Evolutionary conservation across 2,797 vertebrate species (phyloP).

Genomic region (Pangasius macronema): DNA sequence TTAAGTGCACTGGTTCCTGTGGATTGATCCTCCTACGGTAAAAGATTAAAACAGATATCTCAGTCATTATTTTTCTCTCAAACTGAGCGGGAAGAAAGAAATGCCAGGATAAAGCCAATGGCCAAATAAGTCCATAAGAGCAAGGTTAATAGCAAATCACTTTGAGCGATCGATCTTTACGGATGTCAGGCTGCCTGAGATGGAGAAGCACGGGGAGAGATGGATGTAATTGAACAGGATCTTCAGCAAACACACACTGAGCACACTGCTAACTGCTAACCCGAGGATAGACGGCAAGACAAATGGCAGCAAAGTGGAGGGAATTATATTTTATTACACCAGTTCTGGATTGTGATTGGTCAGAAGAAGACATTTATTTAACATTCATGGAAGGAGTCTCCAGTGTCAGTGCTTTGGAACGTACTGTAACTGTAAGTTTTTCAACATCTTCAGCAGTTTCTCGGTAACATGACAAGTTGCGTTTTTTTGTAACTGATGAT

Average conservation of each 20-base stretch:
- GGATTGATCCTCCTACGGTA: conserved; percentile 56
- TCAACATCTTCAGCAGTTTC: not conserved
- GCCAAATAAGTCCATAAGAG: conserved; percentile 62
- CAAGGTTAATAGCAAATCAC: conserved; percentile 73
- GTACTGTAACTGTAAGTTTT: not conserved
- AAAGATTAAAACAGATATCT: conserved; percentile 57
- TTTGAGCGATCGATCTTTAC: conserved; percentile 64
- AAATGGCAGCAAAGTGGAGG: not conserved
- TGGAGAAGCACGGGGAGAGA: conserved; percentile 57
- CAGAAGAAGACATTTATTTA: not conserved
- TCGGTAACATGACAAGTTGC: no score
- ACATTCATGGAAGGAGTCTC: not conserved
- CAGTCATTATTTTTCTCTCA: conserved; percentile 62
- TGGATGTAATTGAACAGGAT: conserved; percentile 7
- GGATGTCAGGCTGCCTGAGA: conserved; percentile 60
- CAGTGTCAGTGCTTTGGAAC: not conserved
- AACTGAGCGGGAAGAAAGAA: conserved; percentile 50
- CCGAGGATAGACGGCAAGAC: not conserved
- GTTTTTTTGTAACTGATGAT: not conserved
- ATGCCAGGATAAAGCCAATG: conserved; percentile 50
- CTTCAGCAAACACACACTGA: not conserved
- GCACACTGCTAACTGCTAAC: no score
- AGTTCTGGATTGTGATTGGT: not conserved
- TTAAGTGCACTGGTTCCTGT: conserved; percentile 41
- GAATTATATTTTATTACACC: not conserved